These are phyloP conservation scores for Macroglossus sobrinus DNA, from an alignment of 2,113 vertebrate genomes.

Conservation along the genomic window DNA sequence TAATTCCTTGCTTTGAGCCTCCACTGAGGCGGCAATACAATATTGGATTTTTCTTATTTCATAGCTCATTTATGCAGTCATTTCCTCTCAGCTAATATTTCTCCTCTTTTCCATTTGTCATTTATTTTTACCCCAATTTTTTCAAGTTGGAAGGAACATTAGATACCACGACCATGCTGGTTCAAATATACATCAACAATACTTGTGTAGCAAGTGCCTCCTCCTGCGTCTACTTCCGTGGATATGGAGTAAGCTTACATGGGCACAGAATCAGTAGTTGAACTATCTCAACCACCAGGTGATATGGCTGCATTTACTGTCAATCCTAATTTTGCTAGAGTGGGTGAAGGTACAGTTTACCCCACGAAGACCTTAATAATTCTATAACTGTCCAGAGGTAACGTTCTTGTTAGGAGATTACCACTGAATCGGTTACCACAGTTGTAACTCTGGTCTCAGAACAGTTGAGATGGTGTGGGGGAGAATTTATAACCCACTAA, in stretches of 20 bases:
- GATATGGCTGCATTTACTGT: background rate
- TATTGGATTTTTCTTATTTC: background rate
- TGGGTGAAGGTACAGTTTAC: background rate
- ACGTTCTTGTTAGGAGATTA: background rate
- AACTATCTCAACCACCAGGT: background rate
- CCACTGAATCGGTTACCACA: background rate
- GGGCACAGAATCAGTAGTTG: background rate
- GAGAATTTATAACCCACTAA: background rate
- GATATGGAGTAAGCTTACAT: background rate
- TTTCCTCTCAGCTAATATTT: background rate
- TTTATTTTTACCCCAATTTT: background rate
- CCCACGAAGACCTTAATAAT: background rate
- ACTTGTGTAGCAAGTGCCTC: background rate
- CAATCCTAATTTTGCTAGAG: background rate
- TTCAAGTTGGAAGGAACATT: background rate
- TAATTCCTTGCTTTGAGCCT: background rate
- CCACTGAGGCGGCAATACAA: background rate
- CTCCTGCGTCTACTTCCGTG: background rate
- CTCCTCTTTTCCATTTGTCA: background rate
- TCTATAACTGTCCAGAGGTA: background rate
- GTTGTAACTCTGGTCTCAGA: background rate
- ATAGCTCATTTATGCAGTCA: background rate
- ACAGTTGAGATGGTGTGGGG: background rate
- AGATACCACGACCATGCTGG: background rate
- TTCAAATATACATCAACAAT: background rate